phyloP scores from a whole-genome alignment of 2,113 vertebrate genomes.

The Vidua chalybeata region DNA sequence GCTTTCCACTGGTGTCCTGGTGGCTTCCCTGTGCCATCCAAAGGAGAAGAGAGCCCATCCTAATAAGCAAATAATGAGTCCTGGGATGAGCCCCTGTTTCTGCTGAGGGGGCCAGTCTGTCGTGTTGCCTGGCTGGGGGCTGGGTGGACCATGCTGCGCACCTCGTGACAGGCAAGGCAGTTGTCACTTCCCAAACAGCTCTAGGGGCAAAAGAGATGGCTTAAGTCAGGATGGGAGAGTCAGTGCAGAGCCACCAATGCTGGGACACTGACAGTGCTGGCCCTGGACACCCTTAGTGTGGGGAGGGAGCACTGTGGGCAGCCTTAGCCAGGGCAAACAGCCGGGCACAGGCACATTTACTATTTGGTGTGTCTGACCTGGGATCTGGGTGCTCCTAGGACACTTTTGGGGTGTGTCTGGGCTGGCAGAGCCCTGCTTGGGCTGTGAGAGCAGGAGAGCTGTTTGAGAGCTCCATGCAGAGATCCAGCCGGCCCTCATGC shows the following conservation, averaged over 20 bases:
- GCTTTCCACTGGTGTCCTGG: background rate
- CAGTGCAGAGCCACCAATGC: rapidly evolving
- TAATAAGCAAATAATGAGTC: background rate
- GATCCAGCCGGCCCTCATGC: rapidly evolving
- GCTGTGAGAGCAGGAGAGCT: background rate
- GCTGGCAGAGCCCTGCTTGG: background rate
- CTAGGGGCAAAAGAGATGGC: background rate
- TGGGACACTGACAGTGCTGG: background rate
- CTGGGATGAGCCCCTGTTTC: background rate
- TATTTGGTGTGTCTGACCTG: background rate
- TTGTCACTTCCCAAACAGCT: background rate
- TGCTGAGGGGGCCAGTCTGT: background rate
- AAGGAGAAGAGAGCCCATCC: background rate
- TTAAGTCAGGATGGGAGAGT: background rate
- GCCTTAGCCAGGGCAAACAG: background rate
- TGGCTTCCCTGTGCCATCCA: background rate
- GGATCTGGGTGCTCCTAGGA: background rate
- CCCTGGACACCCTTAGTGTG: rapidly evolving
- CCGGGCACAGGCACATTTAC: background rate
- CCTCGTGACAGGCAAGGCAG: background rate
- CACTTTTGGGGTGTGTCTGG: rapidly evolving
- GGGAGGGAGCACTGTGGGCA: rapidly evolving
- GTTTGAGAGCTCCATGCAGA: rapidly evolving
- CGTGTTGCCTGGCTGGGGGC: rapidly evolving
- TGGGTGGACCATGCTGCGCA: background rate